Conservation (phyloP, 1,140 invertebrate genomes). For the Proctacanthus coquilletti region DNA sequence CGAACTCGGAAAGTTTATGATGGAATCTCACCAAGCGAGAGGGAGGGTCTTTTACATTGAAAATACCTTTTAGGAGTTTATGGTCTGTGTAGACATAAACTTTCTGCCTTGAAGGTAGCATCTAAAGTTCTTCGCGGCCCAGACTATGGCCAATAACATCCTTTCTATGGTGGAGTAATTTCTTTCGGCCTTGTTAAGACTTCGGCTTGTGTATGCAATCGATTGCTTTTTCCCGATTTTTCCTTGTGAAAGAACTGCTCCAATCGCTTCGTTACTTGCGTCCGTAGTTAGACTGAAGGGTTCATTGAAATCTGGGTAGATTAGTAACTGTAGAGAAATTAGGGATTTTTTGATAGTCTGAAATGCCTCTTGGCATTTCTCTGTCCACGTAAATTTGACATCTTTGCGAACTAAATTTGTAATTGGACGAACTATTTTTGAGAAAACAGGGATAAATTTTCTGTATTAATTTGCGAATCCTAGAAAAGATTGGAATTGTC, state of each 20-base stretch:
- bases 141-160: slow-evolving; percentile 36
- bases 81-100: no score
- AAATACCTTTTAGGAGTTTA: no score
- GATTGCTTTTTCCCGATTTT: slow-evolving; percentile 12
- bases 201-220: slow-evolving; percentile 26
- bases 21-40: no score
- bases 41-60: no score
- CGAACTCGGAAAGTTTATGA: no score
- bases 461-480: slow-evolving; percentile 13
- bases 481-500: slow-evolving; percentile 12
- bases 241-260: slow-evolving; percentile 20
- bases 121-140: slow-evolving; percentile 31
- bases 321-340: slow-evolving; percentile 22
- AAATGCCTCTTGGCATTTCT: slow-evolving; percentile 18
- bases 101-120: slow-evolving; percentile 27
- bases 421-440: slow-evolving; percentile 6
- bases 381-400: slow-evolving; percentile 3
- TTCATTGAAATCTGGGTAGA: slow-evolving; percentile 13
- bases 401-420: slow-evolving; percentile 5
- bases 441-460: slow-evolving; percentile 10
- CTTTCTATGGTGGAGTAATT: slow-evolving; percentile 31
- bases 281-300: slow-evolving; percentile 15
- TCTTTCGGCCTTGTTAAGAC: slow-evolving; percentile 26
- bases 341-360: slow-evolving; percentile 26
- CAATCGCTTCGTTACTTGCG: slow-evolving; percentile 14